These are phyloP conservation scores for Ceyx cyanopectus DNA, from an alignment of 2,113 vertebrate genomes.

Conservation along the genomic window DNA sequence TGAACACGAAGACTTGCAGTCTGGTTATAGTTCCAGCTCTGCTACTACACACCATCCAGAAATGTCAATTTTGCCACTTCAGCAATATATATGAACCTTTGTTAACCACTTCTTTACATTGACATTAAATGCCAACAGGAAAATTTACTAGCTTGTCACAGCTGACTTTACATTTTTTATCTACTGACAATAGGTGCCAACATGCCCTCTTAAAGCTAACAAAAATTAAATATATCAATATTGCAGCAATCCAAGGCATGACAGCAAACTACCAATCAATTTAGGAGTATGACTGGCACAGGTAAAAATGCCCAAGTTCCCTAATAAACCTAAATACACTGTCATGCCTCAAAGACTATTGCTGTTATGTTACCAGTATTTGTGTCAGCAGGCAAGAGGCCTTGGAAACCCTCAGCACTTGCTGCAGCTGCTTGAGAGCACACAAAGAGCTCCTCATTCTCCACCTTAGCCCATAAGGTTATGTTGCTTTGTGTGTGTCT, in stretches of 20 bases:
- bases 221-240: neutral
- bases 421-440: neutral
- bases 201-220: neutral
- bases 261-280: neutral
- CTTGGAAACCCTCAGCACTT: neutral
- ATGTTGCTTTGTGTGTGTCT: neutral
- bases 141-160: neutral
- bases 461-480: neutral
- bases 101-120: neutral
- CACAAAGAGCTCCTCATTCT: neutral
- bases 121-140: neutral
- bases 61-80: neutral
- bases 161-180: neutral
- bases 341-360: neutral
- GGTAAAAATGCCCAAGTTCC: neutral
- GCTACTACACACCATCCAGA: neutral
- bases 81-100: neutral
- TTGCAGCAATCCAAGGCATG: neutral
- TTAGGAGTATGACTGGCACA: neutral
- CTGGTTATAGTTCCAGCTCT: neutral
- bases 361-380: neutral
- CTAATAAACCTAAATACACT: neutral
- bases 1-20: neutral
- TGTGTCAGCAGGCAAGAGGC: neutral
- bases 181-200: neutral